Percentiles rank a stretch among this genome's conserved stretches.
Evolutionary conservation across 2,888 invertebrate species (phyloP).

Genomic region (Thecocarcelia acutangulata): DNA sequence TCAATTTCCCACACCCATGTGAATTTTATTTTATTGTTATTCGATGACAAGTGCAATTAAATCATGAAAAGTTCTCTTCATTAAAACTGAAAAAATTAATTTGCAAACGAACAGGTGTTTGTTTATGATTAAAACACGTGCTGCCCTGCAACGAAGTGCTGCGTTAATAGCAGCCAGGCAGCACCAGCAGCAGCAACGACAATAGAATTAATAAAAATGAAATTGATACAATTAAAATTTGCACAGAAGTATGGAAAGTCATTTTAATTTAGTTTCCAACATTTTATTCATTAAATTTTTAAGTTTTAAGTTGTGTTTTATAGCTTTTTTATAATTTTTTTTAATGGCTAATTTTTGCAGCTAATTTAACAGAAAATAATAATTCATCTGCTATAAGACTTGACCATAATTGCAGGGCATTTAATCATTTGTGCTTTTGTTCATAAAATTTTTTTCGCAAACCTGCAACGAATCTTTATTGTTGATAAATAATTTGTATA

Average conservation of each 20-base stretch:
- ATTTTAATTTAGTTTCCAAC: not conserved
- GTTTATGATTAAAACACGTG: slow-evolving; percentile 46
- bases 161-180: too few species aligned
- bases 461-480: slow-evolving; percentile 30
- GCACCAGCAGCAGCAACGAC: not conserved
- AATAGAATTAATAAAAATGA: slow-evolving; percentile 6
- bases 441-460: slow-evolving; percentile 3
- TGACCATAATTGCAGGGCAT: slow-evolving; percentile 6
- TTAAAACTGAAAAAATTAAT: slow-evolving; percentile 42
- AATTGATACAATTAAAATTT: slow-evolving; percentile 32
- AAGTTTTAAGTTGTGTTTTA: not conserved
- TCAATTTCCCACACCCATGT: slow-evolving; percentile 50
- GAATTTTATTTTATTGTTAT: slow-evolving; percentile 33
- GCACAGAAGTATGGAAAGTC: slow-evolving; percentile 8
- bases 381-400: slow-evolving; percentile 26
- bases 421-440: slow-evolving; percentile 20
- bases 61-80: slow-evolving; percentile 28
- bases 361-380: slow-evolving; percentile 3
- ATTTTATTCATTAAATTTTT: not conserved
- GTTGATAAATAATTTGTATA: slow-evolving; percentile 50
- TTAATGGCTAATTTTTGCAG: not conserved
- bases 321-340: not conserved
- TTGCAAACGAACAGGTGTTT: slow-evolving; percentile 43
- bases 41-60: slow-evolving; percentile 24
- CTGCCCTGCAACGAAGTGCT: not conserved